Conservation (phyloP, 2,797 vertebrate species). For the Acestrorhynchus altus region DNA sequence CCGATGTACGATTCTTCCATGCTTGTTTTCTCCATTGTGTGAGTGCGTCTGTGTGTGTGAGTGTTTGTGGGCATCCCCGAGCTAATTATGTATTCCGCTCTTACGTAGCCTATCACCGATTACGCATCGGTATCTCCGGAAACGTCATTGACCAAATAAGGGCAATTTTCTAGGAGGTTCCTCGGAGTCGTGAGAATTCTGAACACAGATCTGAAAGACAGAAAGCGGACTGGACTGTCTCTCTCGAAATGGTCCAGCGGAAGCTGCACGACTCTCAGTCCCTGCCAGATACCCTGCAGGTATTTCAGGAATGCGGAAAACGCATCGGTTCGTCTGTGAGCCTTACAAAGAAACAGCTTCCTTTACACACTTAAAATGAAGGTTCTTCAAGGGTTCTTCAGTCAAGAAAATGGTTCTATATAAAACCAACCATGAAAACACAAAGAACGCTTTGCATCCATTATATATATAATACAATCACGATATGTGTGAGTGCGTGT, state of each 20-base stretch:
- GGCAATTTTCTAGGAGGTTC: conserved; percentile 43
- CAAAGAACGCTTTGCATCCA: no score
- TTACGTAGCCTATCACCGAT: conserved; percentile 30
- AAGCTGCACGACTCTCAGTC: conserved; percentile 23
- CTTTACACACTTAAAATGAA: no score
- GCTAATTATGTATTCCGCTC: conserved; percentile 41
- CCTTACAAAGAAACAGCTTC: no score
- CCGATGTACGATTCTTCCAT: not conserved
- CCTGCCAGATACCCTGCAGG: conserved; percentile 28
- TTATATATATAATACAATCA: no score
- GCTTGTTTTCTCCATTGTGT: not conserved
- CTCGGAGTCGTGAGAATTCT: not conserved
- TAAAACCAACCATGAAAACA: no score
- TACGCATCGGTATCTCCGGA: conserved; percentile 71
- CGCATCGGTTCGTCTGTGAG: no score
- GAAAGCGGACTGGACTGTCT: not conserved
- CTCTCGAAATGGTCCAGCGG: not conserved
- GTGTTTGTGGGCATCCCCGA: conserved; percentile 39
- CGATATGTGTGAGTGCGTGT: no score
- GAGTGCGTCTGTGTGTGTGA: not conserved
- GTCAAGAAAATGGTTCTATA: no score
- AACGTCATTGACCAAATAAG: conserved; percentile 75
- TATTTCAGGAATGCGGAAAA: conserved; percentile 59
- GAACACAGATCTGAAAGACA: not conserved
- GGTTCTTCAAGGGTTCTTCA: no score